These are phyloP conservation scores for Chaetoderma sp. DNA, from an alignment of 2,888 invertebrate genomes.

Conservation along the genomic window DNA sequence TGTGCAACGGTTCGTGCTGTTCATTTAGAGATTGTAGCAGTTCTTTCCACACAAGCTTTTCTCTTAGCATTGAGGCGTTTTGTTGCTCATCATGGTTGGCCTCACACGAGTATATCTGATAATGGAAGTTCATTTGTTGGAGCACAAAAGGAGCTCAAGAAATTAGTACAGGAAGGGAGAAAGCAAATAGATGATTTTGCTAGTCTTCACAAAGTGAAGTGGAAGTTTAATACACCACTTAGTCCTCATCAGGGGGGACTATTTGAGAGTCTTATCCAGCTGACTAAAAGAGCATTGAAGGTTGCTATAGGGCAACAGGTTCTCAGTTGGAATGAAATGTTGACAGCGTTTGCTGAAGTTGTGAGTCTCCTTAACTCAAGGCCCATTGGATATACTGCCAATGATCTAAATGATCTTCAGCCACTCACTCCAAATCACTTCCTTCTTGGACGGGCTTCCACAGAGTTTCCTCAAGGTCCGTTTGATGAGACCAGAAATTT, in stretches of 20 bases:
- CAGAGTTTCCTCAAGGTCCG: not conserved
- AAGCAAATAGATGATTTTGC: not conserved
- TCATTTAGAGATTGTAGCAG: conserved; percentile 5
- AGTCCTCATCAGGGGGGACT: conserved; percentile 8
- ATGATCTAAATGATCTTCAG: not conserved
- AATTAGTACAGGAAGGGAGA: not conserved
- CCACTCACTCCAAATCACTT: conserved; percentile 12
- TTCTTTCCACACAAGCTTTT: conserved; percentile 4
- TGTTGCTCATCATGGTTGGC: conserved; percentile 4
- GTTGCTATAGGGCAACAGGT: not conserved
- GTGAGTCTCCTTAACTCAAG: not conserved
- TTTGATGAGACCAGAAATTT: conserved; percentile 8
- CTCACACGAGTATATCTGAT: not conserved
- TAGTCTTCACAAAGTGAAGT: not conserved
- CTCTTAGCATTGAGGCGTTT: conserved; percentile 2
- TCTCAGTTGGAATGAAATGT: not conserved
- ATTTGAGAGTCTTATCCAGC: not conserved
- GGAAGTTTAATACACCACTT: conserved; percentile 5
- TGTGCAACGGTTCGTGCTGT: conserved; percentile 8
- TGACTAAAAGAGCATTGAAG: not conserved
- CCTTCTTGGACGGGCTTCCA: not conserved
- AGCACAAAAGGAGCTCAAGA: not conserved
- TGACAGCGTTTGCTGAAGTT: not conserved
- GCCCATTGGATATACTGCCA: not conserved
- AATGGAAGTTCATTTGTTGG: conserved; percentile 9